Conservation (phyloP, 2,113 vertebrate species). For the Nerophis lumbriciformis region DNA sequence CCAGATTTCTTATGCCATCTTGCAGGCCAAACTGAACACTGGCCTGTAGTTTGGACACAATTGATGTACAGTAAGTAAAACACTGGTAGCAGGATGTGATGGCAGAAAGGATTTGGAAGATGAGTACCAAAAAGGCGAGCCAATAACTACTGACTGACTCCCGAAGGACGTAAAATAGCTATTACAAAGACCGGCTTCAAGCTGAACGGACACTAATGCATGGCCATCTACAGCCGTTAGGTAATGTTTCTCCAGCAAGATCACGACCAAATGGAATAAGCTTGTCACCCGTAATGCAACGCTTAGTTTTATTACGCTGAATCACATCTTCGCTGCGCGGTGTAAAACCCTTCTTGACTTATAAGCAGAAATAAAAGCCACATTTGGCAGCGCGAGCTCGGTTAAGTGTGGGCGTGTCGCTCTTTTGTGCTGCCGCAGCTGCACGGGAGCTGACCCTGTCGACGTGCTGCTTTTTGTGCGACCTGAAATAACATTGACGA, state of each 20-base stretch:
- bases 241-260: background rate
- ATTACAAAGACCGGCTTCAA: too few relatives aligned
- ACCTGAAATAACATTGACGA: conserved; percentile 47
- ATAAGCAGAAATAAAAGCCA: conserved; percentile 10
- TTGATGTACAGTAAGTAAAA: background rate
- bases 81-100: background rate
- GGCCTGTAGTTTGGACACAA: too few relatives aligned
- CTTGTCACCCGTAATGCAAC: background rate
- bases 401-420: conserved; percentile 9
- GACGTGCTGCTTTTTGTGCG: conserved; percentile 23
- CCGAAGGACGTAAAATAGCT: background rate
- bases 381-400: conserved; percentile 1
- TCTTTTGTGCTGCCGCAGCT: conserved; percentile 18
- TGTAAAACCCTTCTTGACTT: background rate
- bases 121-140: background rate
- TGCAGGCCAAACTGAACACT: too few relatives aligned
- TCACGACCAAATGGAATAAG: background rate
- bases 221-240: background rate
- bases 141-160: background rate
- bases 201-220: too few relatives aligned
- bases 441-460: conserved; percentile 16
- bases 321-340: background rate
- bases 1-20: too few relatives aligned
- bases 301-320: conserved; percentile 1
- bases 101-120: background rate